Base-by-base conservation (phyloP, 2,113 vertebrate species). In the Microtus ochrogaster region DNA sequence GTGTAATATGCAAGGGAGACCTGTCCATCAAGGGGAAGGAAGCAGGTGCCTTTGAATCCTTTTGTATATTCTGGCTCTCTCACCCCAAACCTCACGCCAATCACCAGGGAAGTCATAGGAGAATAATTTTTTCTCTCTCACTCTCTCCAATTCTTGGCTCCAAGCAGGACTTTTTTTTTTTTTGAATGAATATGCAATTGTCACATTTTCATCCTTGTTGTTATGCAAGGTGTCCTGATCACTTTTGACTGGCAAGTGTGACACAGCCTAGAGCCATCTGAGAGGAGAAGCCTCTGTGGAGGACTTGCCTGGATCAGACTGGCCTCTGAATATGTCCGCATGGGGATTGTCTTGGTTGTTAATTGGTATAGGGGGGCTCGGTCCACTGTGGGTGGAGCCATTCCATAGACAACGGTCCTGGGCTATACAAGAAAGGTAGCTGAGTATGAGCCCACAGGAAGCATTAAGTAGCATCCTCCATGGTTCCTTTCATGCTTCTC, bases 1-100 rank as follows among this genome's bases (percentile, higher is more conserved):
- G 96, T 52, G 94, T 92, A 92, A 94, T 90, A 61, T 36, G 77
- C 89, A 93, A 36, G 70, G 89, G 95, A 89, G 72, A 47, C 28
- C 85, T 68, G 83, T 96, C 92, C 63, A 12, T 97, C 97, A 97
- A 47, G 90, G 61, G 12, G 10, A 63, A 19, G 63, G 16, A 63
- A 19, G 63, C 33, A 86, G 83, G 28, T 73, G 10, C 47, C 22
- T 36, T 41, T 28, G 72, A 73, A 30, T 44, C 87, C 3, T 73
- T 61, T 74, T 68, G 26, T 65, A 4, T 33, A n/a, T 39, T 24
- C 58, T 26, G 39, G 72, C 41, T 55, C 22, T 65, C 30, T 36
- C 22, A 14, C 22, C n/a, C 24, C 22, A n/a, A 39, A 47, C 28
- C 28, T 1, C 10, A 41, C 11, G 68, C 68, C 33, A 0, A 1